Evolutionary conservation across 2,797 vertebrate species (phyloP).

Genomic region (Brotula barbata): DNA sequence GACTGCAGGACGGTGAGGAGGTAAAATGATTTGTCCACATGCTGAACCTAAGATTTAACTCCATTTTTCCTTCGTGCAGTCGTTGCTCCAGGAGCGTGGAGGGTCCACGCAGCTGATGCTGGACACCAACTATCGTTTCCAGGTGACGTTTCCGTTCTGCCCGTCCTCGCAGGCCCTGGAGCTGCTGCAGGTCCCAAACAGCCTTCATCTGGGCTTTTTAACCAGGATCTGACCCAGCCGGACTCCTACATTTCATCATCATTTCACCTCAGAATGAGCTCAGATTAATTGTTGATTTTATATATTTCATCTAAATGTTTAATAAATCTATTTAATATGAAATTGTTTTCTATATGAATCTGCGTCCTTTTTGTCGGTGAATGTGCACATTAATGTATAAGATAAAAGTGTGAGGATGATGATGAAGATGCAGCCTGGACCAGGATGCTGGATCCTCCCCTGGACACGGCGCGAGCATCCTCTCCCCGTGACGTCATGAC

Average conservation of each 20-base stretch:
- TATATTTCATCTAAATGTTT: too few species aligned
- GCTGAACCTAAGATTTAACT: too few species aligned
- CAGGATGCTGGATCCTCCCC: conserved; percentile 32
- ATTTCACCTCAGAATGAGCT: background rate
- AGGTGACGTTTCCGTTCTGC: conserved; percentile 94
- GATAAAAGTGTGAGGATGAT: too few species aligned
- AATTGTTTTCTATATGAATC: too few species aligned
- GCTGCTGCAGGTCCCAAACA: conserved; percentile 90
- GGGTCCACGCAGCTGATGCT: conserved; percentile 88
- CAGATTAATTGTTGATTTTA: background rate
- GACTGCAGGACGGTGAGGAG: too few species aligned
- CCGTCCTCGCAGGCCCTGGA: conserved; percentile 89
- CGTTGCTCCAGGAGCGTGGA: conserved; percentile 84
- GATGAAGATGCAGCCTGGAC: conserved; percentile 13
- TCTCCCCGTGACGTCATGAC: conserved; percentile 81
- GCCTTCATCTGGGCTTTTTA: conserved; percentile 90
- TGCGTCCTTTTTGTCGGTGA: too few species aligned
- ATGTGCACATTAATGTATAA: too few species aligned
- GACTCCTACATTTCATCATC: background rate
- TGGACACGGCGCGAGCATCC: conserved; percentile 69
- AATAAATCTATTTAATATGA: too few species aligned
- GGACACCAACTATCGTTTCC: conserved; percentile 90
- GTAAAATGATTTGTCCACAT: too few species aligned
- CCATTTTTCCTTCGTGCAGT: conserved; percentile 72
- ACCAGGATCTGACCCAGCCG: conserved; percentile 80